Evolutionary conservation across 2,797 vertebrate genomes (phyloP), one percentile per base, ranked within the genome.

Genomic region (Platyrinchus mystaceus): DNA sequence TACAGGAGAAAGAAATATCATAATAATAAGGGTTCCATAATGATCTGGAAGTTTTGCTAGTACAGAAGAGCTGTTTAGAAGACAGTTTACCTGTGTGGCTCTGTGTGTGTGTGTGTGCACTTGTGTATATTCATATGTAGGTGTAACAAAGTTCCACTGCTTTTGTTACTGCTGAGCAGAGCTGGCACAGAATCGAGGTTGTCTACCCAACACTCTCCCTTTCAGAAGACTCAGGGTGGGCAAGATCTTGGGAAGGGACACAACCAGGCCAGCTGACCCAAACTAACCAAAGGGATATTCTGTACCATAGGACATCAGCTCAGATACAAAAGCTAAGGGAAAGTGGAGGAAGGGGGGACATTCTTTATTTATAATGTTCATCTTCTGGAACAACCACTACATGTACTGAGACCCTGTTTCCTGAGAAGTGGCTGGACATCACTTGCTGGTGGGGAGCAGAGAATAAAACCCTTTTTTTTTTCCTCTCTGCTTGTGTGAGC

Each of bases 81-180:
- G 14, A 26, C 67, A 71, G 4, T 8, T 32, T 50, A 16, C 1
- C 0, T 50, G 7, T 37, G n/a, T 34, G 13, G 4, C 5, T 78
- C 4, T 71, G 2, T 34, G 18, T 41, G 28, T 68, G 28, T 68
- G 17, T 6, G 2, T 3, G 12, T 18, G 18, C 6, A 30, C 1
- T 1, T 37, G 9, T 23, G 12, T 21, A 46, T 28, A 10, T 52
- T 36, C 9, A 12, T 44, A 50, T 16, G 12, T 17, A 24, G 13
- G 47, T 49, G 36, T 30, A 37, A 37, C 37, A 37, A 11, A 37
- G 37, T 37, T 37, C 9, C 37, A 37, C 11, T 9, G 37, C 11
- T 34, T 47, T 26, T n/a, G 23, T 17, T 66, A 10, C 43, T 34
- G 32, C 17, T 66, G 63, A 66, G 63, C 32, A 47, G 43, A 34